Evolutionary conservation across 2,113 vertebrate species (phyloP).

Genomic region (Platichthys stellatus): DNA sequence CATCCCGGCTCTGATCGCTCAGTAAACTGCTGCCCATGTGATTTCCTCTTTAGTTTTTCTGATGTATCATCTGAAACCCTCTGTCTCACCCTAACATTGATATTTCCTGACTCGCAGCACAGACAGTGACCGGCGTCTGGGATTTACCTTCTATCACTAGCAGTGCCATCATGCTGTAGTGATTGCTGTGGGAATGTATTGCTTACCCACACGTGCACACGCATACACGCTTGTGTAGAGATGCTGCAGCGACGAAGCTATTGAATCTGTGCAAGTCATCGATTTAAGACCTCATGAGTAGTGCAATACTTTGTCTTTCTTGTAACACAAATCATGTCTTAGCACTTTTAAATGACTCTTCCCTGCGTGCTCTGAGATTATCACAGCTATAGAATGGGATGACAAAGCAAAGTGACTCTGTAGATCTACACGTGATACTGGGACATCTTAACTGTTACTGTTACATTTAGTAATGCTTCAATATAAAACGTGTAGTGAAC

Average conservation of each 20-base stretch:
- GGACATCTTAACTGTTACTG: slow-evolving; percentile 49
- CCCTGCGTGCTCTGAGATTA: slow-evolving; percentile 48
- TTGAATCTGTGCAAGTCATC: slow-evolving; percentile 41
- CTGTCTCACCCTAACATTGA: slow-evolving; percentile 5
- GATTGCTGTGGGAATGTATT: slow-evolving; percentile 29
- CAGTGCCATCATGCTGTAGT: slow-evolving; percentile 34
- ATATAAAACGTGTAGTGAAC: slow-evolving; percentile 20
- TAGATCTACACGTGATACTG: slow-evolving; percentile 39
- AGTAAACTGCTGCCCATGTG: slow-evolving; percentile 4
- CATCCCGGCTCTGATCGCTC: slow-evolving; percentile 12
- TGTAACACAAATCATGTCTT: slow-evolving; percentile 42
- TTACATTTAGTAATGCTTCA: slow-evolving; percentile 47
- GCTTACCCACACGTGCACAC: background rate
- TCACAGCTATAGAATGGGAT: background rate
- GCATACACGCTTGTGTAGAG: slow-evolving; percentile 28
- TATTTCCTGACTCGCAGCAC: slow-evolving; percentile 11
- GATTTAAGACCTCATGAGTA: slow-evolving; percentile 61
- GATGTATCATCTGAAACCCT: slow-evolving; percentile 1
- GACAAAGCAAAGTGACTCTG: slow-evolving; percentile 15
- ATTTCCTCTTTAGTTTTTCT: slow-evolving; percentile 1
- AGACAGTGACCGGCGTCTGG: background rate
- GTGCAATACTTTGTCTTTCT: slow-evolving; percentile 65
- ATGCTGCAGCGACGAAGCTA: slow-evolving; percentile 26
- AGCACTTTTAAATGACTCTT: slow-evolving; percentile 71
- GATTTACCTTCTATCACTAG: slow-evolving; percentile 22